Percentiles rank a stretch among this genome's conserved stretches.
These are phyloP conservation scores for Willowsia nigromaculata DNA, from an alignment of 2,888 invertebrate species.

Conservation along the genomic window DNA sequence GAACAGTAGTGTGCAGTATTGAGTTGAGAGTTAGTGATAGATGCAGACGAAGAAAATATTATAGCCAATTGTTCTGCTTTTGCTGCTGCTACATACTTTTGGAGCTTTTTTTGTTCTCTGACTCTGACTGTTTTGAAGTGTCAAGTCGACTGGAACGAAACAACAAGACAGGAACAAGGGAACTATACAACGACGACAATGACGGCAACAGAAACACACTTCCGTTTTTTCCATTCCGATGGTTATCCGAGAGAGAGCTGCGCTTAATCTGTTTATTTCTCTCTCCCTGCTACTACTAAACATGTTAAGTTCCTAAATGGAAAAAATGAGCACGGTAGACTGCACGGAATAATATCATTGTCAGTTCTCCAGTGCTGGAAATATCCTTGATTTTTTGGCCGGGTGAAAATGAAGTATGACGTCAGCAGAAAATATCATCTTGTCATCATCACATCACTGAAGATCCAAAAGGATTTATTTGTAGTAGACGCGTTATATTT, in stretches of 20 bases:
- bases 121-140: slow-evolving; percentile 34
- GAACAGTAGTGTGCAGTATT: not conserved
- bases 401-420: not conserved
- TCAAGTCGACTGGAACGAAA: slow-evolving; percentile 40
- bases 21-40: not conserved
- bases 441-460: not conserved
- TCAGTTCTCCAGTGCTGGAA: not conserved
- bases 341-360: not conserved
- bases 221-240: slow-evolving; percentile 17
- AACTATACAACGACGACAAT: not conserved
- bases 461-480: not conserved
- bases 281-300: not conserved
- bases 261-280: slow-evolving; percentile 27
- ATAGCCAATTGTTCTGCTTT: slow-evolving; percentile 34
- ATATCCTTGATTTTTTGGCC: not conserved
- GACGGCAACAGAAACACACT: slow-evolving; percentile 22
- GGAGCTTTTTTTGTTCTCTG: slow-evolving; percentile 7
- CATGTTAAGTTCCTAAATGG: not conserved
- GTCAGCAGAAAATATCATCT: not conserved
- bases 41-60: slow-evolving; percentile 17
- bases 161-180: slow-evolving; percentile 19
- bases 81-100: slow-evolving; percentile 14
- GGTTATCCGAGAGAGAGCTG: not conserved
- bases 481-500: not conserved
- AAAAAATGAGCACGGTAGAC: not conserved